Evolutionary conservation across 2,113 vertebrate species (phyloP), one percentile per base, ranked within the genome.

Genomic region (Cariama cristata): DNA sequence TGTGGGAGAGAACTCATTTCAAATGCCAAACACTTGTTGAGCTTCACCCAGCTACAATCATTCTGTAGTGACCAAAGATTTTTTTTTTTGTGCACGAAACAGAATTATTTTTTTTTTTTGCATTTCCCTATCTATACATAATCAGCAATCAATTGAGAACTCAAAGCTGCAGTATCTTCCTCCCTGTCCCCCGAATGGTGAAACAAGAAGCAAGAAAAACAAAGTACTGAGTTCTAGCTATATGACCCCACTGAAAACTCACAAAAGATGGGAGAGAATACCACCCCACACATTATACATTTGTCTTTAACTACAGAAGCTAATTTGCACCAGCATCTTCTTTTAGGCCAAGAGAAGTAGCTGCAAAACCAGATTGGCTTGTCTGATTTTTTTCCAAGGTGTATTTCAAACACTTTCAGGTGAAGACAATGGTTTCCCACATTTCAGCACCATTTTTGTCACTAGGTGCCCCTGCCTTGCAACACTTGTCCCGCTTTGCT

Each of bases 131-230:
- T 19, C 8, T 33, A 28, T 27, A 62, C 9, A 26, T 13, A 40
- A 66, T 21, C 9, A 83, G 40, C 35, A 79, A 60, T 22, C 55
- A 76, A 45, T 23, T 4, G 10, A 77, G 35, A 91, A 90, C 35
- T 69, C 68, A 74, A 35, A 86, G 21, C 9, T 80, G 27, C 21
- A 35, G 0, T 14, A 49, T 42, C 30, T 64, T 64, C 35, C 22
- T 59, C 32, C 35, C 7, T 83, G n/a, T 14, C 2, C 23, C 32
- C 4, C 0, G 0, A 28, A n/a, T 1, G 24, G n/a, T 59, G 40
- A 86, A 91, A 83, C 7, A 59, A 68, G 47, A 11, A 83, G 79
- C 30, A 72, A 79, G 26, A 35, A 55, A 63, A 55, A 67, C 24
- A 8, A 64, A 64, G 14, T 21, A 40, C n/a, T 28, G n/a, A 66